These are phyloP conservation scores for Pleuronectes platessa DNA, from an alignment of 2,113 vertebrate genomes.

Conservation along the genomic window DNA sequence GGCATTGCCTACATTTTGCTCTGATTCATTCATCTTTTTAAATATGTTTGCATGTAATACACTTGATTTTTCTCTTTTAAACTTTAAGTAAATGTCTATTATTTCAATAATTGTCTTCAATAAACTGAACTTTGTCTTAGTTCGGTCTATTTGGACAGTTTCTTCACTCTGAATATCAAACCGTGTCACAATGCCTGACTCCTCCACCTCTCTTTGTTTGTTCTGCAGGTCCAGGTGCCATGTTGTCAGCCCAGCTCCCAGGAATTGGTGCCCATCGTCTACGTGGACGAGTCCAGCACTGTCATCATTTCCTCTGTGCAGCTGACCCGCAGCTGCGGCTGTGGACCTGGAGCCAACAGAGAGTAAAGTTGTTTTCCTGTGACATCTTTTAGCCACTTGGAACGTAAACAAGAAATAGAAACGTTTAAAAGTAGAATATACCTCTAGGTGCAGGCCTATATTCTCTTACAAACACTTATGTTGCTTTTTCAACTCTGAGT, in stretches of 20 bases:
- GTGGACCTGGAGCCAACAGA: conserved; percentile 23
- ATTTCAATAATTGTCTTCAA: no score
- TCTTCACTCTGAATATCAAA: background rate
- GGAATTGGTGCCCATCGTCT: conserved; percentile 68
- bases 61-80: no score
- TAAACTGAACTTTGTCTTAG: no score
- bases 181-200: background rate
- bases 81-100: no score
- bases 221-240: conserved; percentile 38
- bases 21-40: no score
- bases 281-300: conserved; percentile 67
- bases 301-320: conserved; percentile 69
- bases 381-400: conserved; percentile 15
- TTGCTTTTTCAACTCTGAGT: conserved; percentile 15
- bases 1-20: no score
- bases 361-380: conserved; percentile 43
- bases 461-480: conserved; percentile 11
- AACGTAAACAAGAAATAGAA: background rate
- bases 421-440: background rate
- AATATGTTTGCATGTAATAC: no score
- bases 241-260: conserved; percentile 70
- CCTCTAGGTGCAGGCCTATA: background rate
- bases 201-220: background rate
- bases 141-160: background rate
- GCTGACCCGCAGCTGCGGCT: conserved; percentile 72